Percentiles rank a stretch among this genome's conserved stretches.
These are phyloP conservation scores for Hermodice carunculata DNA, from an alignment of 2,888 invertebrate genomes.

Conservation along the genomic window DNA sequence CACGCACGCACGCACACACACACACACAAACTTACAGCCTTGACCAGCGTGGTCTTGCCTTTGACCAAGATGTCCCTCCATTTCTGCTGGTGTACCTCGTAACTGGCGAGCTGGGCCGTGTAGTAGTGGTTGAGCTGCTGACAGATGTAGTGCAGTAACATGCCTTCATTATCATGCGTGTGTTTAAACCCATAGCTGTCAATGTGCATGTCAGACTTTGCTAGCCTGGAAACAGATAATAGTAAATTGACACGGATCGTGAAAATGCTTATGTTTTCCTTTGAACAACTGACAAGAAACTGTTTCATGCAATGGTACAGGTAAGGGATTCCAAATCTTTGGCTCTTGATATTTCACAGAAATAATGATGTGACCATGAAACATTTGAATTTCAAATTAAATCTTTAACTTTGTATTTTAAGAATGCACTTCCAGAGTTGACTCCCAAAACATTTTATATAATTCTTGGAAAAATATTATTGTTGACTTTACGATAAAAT, in stretches of 20 bases:
- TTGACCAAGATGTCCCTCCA: slow-evolving; percentile 61
- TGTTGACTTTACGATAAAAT: too few relatives aligned
- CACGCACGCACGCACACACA: too few relatives aligned
- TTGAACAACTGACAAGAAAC: too few relatives aligned
- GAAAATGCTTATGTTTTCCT: slow-evolving; percentile 1
- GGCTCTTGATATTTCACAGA: too few relatives aligned
- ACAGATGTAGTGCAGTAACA: slow-evolving; percentile 72
- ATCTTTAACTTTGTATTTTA: too few relatives aligned
- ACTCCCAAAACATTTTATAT: too few relatives aligned
- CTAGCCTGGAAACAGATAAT: slow-evolving; percentile 50
- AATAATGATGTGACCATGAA: too few relatives aligned
- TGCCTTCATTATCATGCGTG: slow-evolving; percentile 67
- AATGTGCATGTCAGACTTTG: slow-evolving; percentile 69
- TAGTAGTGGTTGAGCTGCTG: slow-evolving; percentile 71
- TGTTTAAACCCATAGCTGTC: slow-evolving; percentile 73
- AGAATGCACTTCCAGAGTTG: too few relatives aligned
- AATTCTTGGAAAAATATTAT: too few relatives aligned
- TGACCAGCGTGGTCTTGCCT: not conserved
- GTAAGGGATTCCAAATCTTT: too few relatives aligned
- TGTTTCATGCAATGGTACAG: too few relatives aligned
- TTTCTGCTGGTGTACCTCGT: slow-evolving; percentile 65
- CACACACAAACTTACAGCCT: slow-evolving; percentile 17
- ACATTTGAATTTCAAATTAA: too few relatives aligned
- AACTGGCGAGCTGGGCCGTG: slow-evolving; percentile 60
- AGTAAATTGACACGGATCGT: not conserved